Evolutionary conservation across 64 coral and sea anemone genomes (phyloP).

Genomic region (Montipora sp.): DNA sequence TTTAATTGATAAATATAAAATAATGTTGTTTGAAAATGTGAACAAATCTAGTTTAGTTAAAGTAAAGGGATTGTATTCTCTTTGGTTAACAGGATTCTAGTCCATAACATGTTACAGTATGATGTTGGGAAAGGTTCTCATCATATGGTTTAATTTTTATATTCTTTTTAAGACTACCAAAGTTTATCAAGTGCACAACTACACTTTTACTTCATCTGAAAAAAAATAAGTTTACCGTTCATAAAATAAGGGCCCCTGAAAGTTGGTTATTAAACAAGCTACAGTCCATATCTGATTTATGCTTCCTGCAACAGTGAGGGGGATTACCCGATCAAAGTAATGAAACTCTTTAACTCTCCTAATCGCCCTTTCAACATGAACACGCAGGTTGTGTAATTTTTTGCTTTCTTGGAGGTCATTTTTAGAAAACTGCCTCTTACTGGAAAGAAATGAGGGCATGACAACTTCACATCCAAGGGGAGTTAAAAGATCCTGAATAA

Average conservation of each 20-base stretch:
- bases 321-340: constrained; percentile 42
- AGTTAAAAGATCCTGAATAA: neutral
- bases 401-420: neutral
- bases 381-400: constrained; percentile 19
- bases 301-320: constrained; percentile 31
- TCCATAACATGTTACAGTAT: too few relatives aligned
- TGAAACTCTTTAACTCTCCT: constrained; percentile 37
- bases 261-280: constrained; percentile 48
- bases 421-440: constrained; percentile 52
- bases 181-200: too few relatives aligned
- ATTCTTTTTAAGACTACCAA: too few relatives aligned
- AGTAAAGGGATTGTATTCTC: too few relatives aligned
- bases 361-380: constrained; percentile 29
- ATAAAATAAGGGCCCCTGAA: constrained; percentile 68
- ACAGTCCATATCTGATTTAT: constrained; percentile 26
- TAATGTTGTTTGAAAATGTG: too few relatives aligned
- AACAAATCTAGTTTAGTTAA: too few relatives aligned
- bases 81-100: too few relatives aligned
- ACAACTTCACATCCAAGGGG: constrained; percentile 43
- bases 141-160: too few relatives aligned
- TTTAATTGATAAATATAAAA: constrained; percentile 29
- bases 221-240: neutral
- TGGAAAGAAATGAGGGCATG: constrained; percentile 45
- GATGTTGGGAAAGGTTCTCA: too few relatives aligned
- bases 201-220: too few relatives aligned